A percentile compares a stretch with the other conserved stretches of the same genome.
Evolutionary conservation across 2,888 invertebrate species (phyloP).

Genomic region (Pseudococcus jackbeardsleyi): DNA sequence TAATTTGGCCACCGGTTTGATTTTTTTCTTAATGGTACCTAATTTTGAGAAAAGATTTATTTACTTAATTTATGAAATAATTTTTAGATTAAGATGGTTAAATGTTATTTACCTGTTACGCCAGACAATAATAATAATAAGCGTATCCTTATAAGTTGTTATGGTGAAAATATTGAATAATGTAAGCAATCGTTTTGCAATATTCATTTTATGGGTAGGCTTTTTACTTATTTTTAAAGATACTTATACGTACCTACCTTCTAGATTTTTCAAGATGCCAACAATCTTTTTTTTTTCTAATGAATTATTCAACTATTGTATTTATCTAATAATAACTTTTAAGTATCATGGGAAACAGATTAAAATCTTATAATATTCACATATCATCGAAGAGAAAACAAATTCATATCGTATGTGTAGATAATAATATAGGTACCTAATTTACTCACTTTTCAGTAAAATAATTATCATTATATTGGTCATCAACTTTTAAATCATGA

Average conservation of each 20-base stretch:
- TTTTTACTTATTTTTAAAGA: not conserved
- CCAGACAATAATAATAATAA: conserved; percentile 33
- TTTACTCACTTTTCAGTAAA: not conserved
- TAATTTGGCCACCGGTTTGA: not conserved
- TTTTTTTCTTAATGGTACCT: not conserved
- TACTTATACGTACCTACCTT: not conserved
- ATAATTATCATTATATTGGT: not conserved
- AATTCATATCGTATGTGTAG: not conserved
- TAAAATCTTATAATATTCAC: not conserved
- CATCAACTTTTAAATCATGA: not conserved
- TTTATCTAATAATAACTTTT: not conserved
- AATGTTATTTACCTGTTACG: conserved; percentile 2
- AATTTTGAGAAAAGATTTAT: not conserved
- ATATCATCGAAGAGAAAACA: not conserved
- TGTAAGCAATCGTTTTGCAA: conserved; percentile 20
- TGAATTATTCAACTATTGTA: not conserved
- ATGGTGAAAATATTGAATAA: conserved; percentile 19
- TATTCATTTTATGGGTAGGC: conserved; percentile 8
- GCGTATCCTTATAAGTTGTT: conserved; percentile 9
- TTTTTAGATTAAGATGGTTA: not conserved
- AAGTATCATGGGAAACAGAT: not conserved
- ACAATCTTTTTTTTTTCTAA: not conserved
- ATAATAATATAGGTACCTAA: not conserved
- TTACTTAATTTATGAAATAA: not conserved
- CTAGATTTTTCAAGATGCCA: not conserved